A percentile compares a stretch with the other conserved stretches of the same genome.
These are phyloP conservation scores for Drosophila nigricruria DNA, from an alignment of 2,888 invertebrate genomes.

Conservation along the genomic window DNA sequence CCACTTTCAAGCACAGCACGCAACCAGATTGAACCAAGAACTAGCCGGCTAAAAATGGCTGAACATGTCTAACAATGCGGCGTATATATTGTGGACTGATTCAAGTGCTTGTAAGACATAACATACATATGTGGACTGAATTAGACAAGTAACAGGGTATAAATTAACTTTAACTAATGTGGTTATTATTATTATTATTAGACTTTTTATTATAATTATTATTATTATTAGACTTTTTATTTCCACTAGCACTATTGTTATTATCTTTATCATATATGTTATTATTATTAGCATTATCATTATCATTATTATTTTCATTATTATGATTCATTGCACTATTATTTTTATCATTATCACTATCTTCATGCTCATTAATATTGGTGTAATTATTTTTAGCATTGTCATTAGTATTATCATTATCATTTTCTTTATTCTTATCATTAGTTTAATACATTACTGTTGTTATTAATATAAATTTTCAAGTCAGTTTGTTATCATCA, in stretches of 20 bases:
- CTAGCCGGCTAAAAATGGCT: slow-evolving; percentile 40
- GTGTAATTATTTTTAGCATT: neutral
- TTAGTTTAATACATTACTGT: too few species aligned
- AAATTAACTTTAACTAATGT: neutral
- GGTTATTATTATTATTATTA: neutral
- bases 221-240: neutral
- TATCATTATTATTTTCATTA: neutral
- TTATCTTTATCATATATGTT: too few species aligned
- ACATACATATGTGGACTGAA: neutral
- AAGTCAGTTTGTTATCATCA: neutral
- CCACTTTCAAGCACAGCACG: slow-evolving; percentile 69
- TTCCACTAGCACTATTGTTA: neutral
- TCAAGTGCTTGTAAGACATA: slow-evolving; percentile 22
- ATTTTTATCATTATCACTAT: neutral
- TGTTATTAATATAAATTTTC: too few species aligned
- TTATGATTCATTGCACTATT: neutral
- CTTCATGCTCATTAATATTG: neutral
- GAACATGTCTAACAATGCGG: slow-evolving; percentile 28
- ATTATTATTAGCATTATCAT: neutral
- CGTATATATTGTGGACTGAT: slow-evolving; percentile 5
- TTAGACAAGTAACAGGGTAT: neutral
- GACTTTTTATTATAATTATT: neutral
- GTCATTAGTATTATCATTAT: neutral
- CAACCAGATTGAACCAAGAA: slow-evolving; percentile 52
- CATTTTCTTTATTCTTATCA: neutral